Evolutionary conservation across 1,140 invertebrate genomes (phyloP).

Genomic region (Elymnias hypermnestra): DNA sequence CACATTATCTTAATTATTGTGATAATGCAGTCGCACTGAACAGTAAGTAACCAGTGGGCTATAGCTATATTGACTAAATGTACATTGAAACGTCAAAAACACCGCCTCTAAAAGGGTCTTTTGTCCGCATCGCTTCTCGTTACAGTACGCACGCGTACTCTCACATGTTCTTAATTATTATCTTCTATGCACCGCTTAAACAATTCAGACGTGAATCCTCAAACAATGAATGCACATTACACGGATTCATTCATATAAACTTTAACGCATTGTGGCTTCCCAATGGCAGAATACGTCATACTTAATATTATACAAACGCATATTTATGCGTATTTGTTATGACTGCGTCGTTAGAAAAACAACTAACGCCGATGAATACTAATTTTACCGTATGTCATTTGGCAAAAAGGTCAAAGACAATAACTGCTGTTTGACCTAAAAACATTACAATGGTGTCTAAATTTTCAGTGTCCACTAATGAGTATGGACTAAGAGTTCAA

Average conservation of each 20-base stretch:
- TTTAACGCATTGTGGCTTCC: background rate
- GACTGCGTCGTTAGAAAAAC: background rate
- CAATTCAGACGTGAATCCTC: constrained; percentile 6
- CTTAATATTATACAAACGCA: background rate
- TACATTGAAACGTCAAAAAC: constrained; percentile 42
- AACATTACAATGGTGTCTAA: constrained; percentile 5
- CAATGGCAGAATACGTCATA: background rate
- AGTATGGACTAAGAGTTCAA: background rate
- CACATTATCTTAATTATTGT: background rate
- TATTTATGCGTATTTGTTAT: constrained; percentile 3
- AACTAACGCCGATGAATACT: constrained; percentile 3
- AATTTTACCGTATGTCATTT: constrained; percentile 7
- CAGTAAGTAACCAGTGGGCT: constrained; percentile 2
- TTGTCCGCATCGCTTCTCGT: constrained; percentile 33
- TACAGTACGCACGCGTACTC: constrained; percentile 35
- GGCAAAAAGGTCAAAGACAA: constrained; percentile 14
- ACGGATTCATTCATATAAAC: background rate
- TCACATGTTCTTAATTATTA: constrained; percentile 50
- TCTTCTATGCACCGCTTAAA: constrained; percentile 44
- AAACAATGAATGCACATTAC: constrained; percentile 12
- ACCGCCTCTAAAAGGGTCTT: constrained; percentile 45
- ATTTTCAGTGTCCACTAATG: constrained; percentile 6
- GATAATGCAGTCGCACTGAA: background rate
- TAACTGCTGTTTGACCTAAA: constrained; percentile 12
- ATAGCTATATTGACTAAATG: constrained; percentile 30